Conservation (phyloP, 1,140 invertebrate genomes). For the Papilio helenus region DNA sequence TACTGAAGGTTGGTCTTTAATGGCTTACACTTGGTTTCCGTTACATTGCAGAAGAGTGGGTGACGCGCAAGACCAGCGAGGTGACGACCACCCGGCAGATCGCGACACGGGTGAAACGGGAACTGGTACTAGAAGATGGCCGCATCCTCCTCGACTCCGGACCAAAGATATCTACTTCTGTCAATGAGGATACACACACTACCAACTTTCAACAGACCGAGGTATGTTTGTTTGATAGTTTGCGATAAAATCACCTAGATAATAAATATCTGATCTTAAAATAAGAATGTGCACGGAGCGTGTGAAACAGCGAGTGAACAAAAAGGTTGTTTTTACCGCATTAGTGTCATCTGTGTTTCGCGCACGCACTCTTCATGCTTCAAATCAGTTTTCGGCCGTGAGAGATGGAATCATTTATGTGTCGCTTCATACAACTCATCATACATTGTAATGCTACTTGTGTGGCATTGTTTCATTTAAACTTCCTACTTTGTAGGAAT, state of each 20-base stretch:
- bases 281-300: constrained; percentile 1
- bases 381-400: constrained; percentile 43
- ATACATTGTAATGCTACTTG: neutral
- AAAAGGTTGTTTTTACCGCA: constrained; percentile 10
- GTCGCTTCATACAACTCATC: constrained; percentile 37
- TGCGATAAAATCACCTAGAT: neutral
- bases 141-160: constrained; percentile 94
- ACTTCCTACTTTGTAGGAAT: neutral
- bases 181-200: constrained; percentile 93
- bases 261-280: neutral
- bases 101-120: constrained; percentile 94
- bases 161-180: constrained; percentile 94
- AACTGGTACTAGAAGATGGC: constrained; percentile 94
- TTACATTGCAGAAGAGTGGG: constrained; percentile 92
- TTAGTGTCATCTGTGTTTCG: constrained; percentile 3
- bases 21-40: neutral
- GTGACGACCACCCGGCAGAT: constrained; percentile 94
- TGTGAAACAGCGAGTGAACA: constrained; percentile 8
- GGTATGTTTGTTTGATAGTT: constrained; percentile 80
- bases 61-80: constrained; percentile 93
- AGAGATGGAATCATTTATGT: constrained; percentile 41
- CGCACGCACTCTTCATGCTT: constrained; percentile 4
- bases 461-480: neutral
- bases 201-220: constrained; percentile 94
- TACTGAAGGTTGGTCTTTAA: neutral